These are phyloP conservation scores for Drosophila sechellia DNA, from an alignment of 1,140 invertebrate species.

Conservation along the genomic window DNA sequence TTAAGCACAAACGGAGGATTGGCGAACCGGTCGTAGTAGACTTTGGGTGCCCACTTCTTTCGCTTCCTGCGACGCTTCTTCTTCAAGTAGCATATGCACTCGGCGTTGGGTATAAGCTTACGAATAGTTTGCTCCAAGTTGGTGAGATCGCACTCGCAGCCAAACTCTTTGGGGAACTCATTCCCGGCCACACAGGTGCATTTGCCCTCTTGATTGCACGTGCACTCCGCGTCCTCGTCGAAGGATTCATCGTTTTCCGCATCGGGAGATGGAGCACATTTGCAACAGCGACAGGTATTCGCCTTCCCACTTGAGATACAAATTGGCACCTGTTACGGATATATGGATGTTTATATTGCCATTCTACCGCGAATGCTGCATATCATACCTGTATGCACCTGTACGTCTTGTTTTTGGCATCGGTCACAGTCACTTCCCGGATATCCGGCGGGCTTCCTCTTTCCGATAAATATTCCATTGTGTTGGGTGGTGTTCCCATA, in stretches of 20 bases:
- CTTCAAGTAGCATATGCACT: slow-evolving; percentile 37
- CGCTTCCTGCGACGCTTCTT: slow-evolving; percentile 20
- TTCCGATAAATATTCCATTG: not conserved
- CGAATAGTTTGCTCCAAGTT: slow-evolving; percentile 33
- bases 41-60: slow-evolving; percentile 9
- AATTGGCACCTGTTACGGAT: slow-evolving; percentile 11
- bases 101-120: slow-evolving; percentile 26
- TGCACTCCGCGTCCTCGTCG: not conserved
- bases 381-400: slow-evolving; percentile 12
- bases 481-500: not conserved
- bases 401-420: slow-evolving; percentile 15
- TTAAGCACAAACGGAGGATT: slow-evolving; percentile 47
- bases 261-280: not conserved
- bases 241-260: not conserved
- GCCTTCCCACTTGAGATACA: slow-evolving; percentile 10
- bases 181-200: slow-evolving; percentile 4
- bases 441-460: too few species aligned
- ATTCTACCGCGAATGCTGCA: not conserved
- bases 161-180: not conserved
- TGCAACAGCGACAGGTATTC: slow-evolving; percentile 4
- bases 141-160: slow-evolving; percentile 16
- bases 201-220: not conserved
- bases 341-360: too few species aligned
- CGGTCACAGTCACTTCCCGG: slow-evolving; percentile 15
- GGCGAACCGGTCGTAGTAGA: slow-evolving; percentile 39